Base-by-base conservation (phyloP, 1,140 invertebrate species). In the Lethocerus indicus region DNA sequence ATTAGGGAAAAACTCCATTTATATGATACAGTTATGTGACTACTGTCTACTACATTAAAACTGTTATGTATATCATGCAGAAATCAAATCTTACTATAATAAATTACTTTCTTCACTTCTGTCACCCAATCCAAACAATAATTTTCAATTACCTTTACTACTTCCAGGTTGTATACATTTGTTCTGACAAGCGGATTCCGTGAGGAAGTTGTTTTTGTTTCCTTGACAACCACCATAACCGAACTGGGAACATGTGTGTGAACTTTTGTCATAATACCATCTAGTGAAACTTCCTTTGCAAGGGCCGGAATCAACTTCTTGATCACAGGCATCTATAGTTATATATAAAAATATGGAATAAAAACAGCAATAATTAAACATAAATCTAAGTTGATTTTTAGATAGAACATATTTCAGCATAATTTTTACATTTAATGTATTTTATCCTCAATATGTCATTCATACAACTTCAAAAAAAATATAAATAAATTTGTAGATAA, bases 151-250 rank as follows among this genome's bases (percentile, higher is more conserved):
- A 88, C 86, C 80, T 72, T 79, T 74, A 24, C 73, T 78, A 50
- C 69, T 67, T 39, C 81, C 81, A 9, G 81, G 80, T 46, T 79
- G 71, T 36, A 78, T 64, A 62, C 87, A 89, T 48, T 76, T 74
- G 59, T 82, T 76, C 55, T 72, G 70, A 59, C 91, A 95, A 40
- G 87, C 80, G 49, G 76, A 71, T 59, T 88, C 79, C 0, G 82
- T 81, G 4, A 71, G 68, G 67, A 92, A 94, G 55, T 88, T 82
- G 66, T 95, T 96, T 50, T 73, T 67, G 66, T 92, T 95, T 25
- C 81, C 85, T 61, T 84, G 85, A 67, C 91, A 95, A 20, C 91
- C 91, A 16, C 89, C 87, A 66, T 90, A 95, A 2, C 59, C 68
- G 67, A 95, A 94, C 57, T 74, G 66, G 56, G 78, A 69, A 61